Base-by-base conservation (phyloP, 2,888 invertebrate species). In the Zygogramma bicolorata region DNA sequence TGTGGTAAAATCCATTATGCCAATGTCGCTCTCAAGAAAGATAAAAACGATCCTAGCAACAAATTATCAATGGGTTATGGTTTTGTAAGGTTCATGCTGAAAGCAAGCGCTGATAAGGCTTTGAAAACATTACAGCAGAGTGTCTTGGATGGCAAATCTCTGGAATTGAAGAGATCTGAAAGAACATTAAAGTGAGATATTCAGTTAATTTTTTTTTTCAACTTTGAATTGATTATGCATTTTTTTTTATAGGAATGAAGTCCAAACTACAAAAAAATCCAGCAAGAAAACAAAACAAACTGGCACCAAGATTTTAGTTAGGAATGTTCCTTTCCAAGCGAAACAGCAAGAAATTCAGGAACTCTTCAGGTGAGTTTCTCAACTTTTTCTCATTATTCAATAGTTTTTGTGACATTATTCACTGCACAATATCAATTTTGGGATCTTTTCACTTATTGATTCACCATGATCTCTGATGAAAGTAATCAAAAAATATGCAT, bases 261-360 rank as follows among this genome's bases (percentile, higher is more conserved):
- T 91, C 0, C 88, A 89, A 78, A 88, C 89, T 25, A 81, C 88
- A 3, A 91, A 91, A 79, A 94, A 94, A 84, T 87, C 85, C 34
- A 86, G 88, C 18, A 92, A 90, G 75, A 87, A 88, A 13, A 89
- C 88, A 0, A 86, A 89, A 79, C 94, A 94, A 87, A 94, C 92
- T 49, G 93, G 94, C 15, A 92, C 95, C 0, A 99, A 99, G 88
- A 94, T 99, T 76, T 89, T 98, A 4, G 95, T 98, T 0, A 89
- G 96, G 77, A 99, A 99, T 87, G 93, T 99, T 78, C 97, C 99
- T 0, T 99, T 99, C 90, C 96, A 99, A 89, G 98, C 98, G 0
- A 96, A 93, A 67, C 88, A 88, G 60, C 91, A 91, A 68, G 97
- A 97, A 90, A 88, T 97, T 68, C 90, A 91, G 62, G 95, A 97